Evolutionary conservation across 1,140 invertebrate genomes (phyloP).

Genomic region (Oedothorax gibbosus): DNA sequence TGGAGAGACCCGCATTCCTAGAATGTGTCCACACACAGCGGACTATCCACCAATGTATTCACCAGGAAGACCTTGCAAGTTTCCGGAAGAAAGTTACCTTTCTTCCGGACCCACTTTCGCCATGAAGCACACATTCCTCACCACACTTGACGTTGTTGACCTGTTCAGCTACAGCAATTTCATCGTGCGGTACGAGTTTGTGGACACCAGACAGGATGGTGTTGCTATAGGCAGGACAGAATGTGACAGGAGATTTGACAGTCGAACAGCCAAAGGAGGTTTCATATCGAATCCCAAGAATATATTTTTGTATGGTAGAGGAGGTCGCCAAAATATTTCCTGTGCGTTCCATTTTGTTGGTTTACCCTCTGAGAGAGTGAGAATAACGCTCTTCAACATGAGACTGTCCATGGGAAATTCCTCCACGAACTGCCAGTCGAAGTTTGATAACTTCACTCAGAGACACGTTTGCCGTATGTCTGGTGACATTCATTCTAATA

Average conservation of each 20-base stretch:
- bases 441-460: constrained; percentile 29
- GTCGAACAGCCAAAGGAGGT: constrained; percentile 46
- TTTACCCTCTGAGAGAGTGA: constrained; percentile 37
- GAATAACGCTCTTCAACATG: constrained; percentile 57
- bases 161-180: constrained; percentile 53
- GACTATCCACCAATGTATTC: constrained; percentile 50
- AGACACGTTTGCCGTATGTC: constrained; percentile 10
- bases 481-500: not conserved
- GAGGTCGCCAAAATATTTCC: constrained; percentile 62
- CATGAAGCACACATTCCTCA: constrained; percentile 39
- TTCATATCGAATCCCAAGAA: constrained; percentile 61
- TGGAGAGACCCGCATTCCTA: constrained; percentile 62
- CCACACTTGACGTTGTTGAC: constrained; percentile 36
- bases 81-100: constrained; percentile 62
- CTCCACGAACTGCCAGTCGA: constrained; percentile 8
- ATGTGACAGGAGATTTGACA: constrained; percentile 63
- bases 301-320: constrained; percentile 63
- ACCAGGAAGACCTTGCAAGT: constrained; percentile 60
- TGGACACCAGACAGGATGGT: constrained; percentile 62
- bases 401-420: constrained; percentile 25
- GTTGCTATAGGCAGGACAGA: constrained; percentile 56
- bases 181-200: constrained; percentile 62
- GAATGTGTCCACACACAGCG: constrained; percentile 62
- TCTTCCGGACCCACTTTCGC: constrained; percentile 61
- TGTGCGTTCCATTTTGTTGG: constrained; percentile 63